phyloP scores from a whole-genome alignment of 2,888 invertebrate genomes.

The Portevinia maculata region DNA sequence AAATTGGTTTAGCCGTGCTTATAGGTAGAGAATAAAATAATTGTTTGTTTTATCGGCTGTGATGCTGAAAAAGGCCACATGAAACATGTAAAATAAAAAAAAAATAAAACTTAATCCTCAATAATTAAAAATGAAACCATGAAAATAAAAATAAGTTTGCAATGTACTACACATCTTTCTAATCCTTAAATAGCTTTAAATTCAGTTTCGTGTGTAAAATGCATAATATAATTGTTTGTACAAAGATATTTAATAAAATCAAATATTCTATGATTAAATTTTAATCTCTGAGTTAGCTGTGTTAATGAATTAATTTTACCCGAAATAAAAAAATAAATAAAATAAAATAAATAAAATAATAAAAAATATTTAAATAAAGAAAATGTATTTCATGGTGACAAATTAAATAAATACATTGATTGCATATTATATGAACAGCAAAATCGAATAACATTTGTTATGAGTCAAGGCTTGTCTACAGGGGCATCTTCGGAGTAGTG shows the following conservation, averaged over 20 bases:
- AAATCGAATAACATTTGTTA: constrained; percentile 9
- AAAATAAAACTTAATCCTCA: constrained; percentile 1
- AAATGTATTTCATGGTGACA: constrained; percentile 52
- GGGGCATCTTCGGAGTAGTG: too few relatives aligned
- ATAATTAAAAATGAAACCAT: not conserved
- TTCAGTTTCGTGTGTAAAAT: constrained; percentile 23
- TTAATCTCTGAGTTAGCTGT: constrained; percentile 21
- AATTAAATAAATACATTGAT: constrained; percentile 36
- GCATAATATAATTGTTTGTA: constrained; percentile 21
- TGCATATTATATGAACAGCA: constrained; percentile 31
- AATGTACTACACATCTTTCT: not conserved
- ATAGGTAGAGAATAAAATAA: not conserved
- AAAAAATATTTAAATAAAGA: constrained; percentile 19
- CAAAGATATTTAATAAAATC: constrained; percentile 11
- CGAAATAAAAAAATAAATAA: constrained; percentile 24
- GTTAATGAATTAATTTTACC: constrained; percentile 21
- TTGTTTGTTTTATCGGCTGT: constrained; percentile 53
- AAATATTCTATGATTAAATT: not conserved
- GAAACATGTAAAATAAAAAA: constrained; percentile 7
- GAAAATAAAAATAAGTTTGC: not conserved
- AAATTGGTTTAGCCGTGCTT: constrained; percentile 19
- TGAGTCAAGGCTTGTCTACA: too few relatives aligned
- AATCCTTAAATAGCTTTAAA: constrained; percentile 1
- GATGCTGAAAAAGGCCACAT: constrained; percentile 44
- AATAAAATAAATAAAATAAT: constrained; percentile 4